Percentiles rank a stretch among this genome's conserved stretches.
Conservation (phyloP, 2,113 vertebrate species). For the Dinomys branickii region DNA sequence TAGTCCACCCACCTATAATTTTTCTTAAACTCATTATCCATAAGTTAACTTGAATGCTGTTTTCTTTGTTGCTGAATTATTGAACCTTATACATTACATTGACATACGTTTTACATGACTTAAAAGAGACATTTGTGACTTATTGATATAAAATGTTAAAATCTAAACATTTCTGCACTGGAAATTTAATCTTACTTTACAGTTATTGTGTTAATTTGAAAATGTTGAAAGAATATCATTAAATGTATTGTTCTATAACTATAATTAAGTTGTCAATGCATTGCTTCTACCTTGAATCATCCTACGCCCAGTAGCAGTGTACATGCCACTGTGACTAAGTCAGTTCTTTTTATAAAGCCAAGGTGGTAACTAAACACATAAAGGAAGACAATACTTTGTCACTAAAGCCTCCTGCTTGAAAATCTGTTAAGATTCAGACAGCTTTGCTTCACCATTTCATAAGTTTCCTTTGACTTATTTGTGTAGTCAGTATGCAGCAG, state of each 20-base stretch:
- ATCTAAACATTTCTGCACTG: neutral
- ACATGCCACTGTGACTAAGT: neutral
- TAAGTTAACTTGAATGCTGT: neutral
- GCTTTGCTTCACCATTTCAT: neutral
- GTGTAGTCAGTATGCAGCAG: neutral
- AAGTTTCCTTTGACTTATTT: slow-evolving; percentile 5
- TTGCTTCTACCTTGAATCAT: neutral
- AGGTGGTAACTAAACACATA: neutral
- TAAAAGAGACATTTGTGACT: neutral
- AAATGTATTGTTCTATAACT: neutral
- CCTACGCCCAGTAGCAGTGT: neutral
- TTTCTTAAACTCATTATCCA: slow-evolving; percentile 14
- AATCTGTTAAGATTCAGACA: neutral
- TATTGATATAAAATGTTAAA: neutral
- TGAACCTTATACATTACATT: neutral
- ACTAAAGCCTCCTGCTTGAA: slow-evolving; percentile 20
- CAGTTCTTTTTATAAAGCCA: neutral
- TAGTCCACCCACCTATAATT: neutral
- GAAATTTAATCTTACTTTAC: neutral
- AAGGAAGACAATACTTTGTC: neutral
- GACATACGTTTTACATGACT: neutral
- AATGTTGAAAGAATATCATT: neutral
- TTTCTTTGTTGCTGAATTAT: neutral
- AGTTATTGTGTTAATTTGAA: neutral
- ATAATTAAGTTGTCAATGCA: neutral